Base-by-base conservation (phyloP, 2,888 invertebrate genomes). In the Taenaris catops region DNA sequence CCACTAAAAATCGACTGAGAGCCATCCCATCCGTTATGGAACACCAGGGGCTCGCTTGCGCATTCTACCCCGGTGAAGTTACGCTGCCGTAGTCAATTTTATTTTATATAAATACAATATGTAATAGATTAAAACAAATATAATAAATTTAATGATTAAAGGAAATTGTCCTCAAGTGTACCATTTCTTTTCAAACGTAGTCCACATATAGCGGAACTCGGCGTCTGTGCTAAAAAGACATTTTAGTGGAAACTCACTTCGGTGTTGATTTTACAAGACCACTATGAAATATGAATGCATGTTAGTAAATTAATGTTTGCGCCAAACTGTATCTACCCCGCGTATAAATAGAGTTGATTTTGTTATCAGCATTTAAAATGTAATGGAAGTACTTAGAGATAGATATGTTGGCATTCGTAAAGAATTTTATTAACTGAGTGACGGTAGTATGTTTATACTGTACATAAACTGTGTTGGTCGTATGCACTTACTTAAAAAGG, bases 181-280 rank as follows among this genome's bases (percentile, higher is more conserved):
- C 17, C 35, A 34, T 42, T 33, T 34, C 17, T 31, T 43, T 39
- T 33, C 29, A 36, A 31, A 32, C 21, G 12, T 12, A 34, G 26
- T 34, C 36, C 29, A 31, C 25, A 29, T 26, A 25, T 21, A 20
- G 21, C 12, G 23, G 21, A 29, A 21, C 32, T 16, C 20, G 24
- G 26, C 19, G 21, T 34, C 27, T 20, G 29, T 37, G 20, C 20
- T 19, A 25, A 36, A 32, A 24, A 44, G 40, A 29, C 25, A 38
- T 34, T 29, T 44, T 24, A 20, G 25, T 18, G 12, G n/a, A 16
- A 38, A 34, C 23, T 16, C 26, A 41, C 17, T 34, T 29, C 33
- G 28, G 33, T 35, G 32, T 25, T 29, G 34, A 38, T 41, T 44
- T 37, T 28, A 40, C 14, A 44, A 34, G 23, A 40, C 34, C 36